A percentile compares a stretch with the other conserved stretches of the same genome.
Conservation (phyloP, 2,113 vertebrate species). For the Mus spicilegus region DNA sequence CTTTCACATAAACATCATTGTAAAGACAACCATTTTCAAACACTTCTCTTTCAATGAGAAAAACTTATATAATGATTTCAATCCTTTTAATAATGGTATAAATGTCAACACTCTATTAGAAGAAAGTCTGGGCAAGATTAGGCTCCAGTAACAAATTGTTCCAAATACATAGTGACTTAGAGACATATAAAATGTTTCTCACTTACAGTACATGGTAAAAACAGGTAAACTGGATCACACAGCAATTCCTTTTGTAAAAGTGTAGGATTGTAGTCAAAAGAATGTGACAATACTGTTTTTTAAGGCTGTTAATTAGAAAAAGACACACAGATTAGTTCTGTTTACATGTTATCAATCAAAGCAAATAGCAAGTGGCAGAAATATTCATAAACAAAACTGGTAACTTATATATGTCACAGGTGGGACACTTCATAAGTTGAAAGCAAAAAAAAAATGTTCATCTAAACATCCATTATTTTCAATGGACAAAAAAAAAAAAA, state of each 20-base stretch:
- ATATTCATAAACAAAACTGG: neutral
- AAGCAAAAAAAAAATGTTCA: neutral
- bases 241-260: neutral
- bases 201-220: neutral
- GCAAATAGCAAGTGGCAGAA: neutral
- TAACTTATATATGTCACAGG: neutral
- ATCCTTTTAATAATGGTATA: neutral
- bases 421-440: neutral
- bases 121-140: neutral
- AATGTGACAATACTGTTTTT: neutral
- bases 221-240: neutral
- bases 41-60: constrained; percentile 33
- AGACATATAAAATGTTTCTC: neutral
- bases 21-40: constrained; percentile 24
- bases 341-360: neutral
- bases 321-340: neutral
- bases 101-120: neutral
- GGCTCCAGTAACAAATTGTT: neutral
- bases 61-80: constrained; percentile 17
- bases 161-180: neutral
- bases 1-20: neutral
- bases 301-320: neutral
- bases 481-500: too few species aligned
- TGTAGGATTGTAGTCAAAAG: neutral
- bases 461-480: neutral